A percentile compares a stretch with the other conserved stretches of the same genome.
These are phyloP conservation scores for Circaetus gallicus DNA, from an alignment of 2,113 vertebrate genomes.

Conservation along the genomic window DNA sequence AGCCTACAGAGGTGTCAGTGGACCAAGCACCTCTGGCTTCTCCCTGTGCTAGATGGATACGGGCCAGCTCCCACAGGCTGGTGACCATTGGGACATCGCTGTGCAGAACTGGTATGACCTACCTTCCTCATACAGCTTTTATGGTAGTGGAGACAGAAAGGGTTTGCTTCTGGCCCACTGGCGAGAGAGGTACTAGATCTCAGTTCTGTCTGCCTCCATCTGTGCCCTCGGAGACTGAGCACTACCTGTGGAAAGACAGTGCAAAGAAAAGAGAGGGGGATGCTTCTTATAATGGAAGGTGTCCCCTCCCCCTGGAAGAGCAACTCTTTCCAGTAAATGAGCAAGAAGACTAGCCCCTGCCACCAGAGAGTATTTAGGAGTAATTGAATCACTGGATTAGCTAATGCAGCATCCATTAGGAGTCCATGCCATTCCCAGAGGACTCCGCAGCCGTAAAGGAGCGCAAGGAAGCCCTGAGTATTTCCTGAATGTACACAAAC, in stretches of 20 bases:
- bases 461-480: constrained; percentile 27
- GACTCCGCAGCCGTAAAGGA: constrained; percentile 45
- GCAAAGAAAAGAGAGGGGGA: background rate
- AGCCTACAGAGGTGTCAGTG: background rate
- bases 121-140: background rate
- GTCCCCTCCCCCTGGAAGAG: constrained; percentile 58
- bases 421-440: constrained; percentile 59
- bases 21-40: background rate
- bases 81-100: accelerated
- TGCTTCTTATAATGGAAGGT: background rate
- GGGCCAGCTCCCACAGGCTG: background rate
- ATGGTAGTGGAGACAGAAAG: background rate
- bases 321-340: constrained; percentile 75
- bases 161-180: accelerated
- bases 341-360: constrained; percentile 66
- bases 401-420: constrained; percentile 84
- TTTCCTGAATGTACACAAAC: constrained; percentile 10
- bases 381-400: constrained; percentile 84
- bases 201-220: background rate
- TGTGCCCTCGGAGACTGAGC: background rate
- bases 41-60: background rate
- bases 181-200: background rate
- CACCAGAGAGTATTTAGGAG: constrained; percentile 74
- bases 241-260: background rate
- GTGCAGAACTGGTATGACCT: background rate